phyloP scores from a whole-genome alignment of 2,113 vertebrate species.

The Protomyctophum bolini region DNA sequence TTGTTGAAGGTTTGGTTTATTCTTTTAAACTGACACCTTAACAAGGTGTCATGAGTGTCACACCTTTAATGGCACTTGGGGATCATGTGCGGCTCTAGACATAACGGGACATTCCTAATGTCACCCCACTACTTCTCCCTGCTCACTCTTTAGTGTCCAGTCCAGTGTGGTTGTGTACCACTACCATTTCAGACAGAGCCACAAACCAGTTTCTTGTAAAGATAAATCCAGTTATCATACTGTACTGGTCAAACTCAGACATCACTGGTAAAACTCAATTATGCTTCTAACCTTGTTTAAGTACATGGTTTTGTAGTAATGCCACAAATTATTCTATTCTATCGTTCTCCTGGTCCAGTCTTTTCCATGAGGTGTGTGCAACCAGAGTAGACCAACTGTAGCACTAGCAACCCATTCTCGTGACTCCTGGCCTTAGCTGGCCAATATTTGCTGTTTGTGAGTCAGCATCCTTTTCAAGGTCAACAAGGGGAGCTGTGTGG shows the following conservation, averaged over 20 bases:
- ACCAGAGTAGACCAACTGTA: slow-evolving; percentile 27
- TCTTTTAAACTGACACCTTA: no score
- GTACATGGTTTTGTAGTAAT: not conserved
- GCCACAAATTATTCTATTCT: not conserved
- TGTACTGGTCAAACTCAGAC: not conserved
- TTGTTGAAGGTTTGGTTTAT: no score
- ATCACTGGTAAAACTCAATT: no score
- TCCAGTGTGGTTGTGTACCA: not conserved
- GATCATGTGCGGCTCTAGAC: no score
- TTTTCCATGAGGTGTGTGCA: slow-evolving; percentile 8
- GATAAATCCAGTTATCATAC: not conserved
- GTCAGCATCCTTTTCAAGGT: slow-evolving; percentile 71
- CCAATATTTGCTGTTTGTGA: slow-evolving; percentile 63
- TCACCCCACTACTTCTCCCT: no score
- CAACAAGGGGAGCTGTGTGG: slow-evolving; percentile 45
- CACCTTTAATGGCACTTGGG: no score
- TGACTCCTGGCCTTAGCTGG: slow-evolving; percentile 43
- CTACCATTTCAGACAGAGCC: not conserved
- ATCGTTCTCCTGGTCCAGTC: not conserved
- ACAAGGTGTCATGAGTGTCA: no score
- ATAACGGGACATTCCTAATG: no score
- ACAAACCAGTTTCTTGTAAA: not conserved
- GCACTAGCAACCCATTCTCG: slow-evolving; percentile 37
- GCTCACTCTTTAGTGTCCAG: not conserved
- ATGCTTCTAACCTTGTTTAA: not conserved